Conservation (phyloP, 1,140 invertebrate species). For the Andrena cerasifolii region DNA sequence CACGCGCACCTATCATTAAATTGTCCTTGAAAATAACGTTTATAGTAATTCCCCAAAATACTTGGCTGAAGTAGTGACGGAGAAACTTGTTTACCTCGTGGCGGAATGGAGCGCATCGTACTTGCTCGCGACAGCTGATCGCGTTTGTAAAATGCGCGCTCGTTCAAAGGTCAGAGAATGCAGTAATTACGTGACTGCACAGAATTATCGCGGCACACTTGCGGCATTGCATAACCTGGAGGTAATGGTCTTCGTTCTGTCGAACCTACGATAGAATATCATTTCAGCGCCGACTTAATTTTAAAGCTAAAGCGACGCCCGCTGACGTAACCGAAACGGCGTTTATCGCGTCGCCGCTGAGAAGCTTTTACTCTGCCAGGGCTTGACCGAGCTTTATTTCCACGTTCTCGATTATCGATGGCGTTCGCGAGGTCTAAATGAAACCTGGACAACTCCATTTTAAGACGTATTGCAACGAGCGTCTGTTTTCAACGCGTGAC, state of each 20-base stretch:
- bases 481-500: constrained; percentile 1
- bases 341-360: not conserved
- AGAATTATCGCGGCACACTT: not conserved
- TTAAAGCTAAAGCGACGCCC: not conserved
- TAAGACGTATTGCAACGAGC: not conserved
- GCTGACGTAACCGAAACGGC: not conserved
- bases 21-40: too few species aligned
- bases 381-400: not conserved
- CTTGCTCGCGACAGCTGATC: too few species aligned
- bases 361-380: not conserved
- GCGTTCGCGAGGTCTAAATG: not conserved
- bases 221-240: not conserved
- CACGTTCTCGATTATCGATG: not conserved
- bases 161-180: not conserved
- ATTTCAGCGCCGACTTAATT: not conserved
- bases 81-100: too few species aligned
- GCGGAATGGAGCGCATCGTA: too few species aligned
- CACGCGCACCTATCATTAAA: too few species aligned
- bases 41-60: too few species aligned
- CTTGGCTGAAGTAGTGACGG: too few species aligned
- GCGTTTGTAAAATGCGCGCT: not conserved
- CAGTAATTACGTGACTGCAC: not conserved
- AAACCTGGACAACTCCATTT: not conserved
- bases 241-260: not conserved
- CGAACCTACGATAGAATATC: not conserved